Conservation (phyloP, 2,888 invertebrate genomes). For the Ichneumoninae sp. region DNA sequence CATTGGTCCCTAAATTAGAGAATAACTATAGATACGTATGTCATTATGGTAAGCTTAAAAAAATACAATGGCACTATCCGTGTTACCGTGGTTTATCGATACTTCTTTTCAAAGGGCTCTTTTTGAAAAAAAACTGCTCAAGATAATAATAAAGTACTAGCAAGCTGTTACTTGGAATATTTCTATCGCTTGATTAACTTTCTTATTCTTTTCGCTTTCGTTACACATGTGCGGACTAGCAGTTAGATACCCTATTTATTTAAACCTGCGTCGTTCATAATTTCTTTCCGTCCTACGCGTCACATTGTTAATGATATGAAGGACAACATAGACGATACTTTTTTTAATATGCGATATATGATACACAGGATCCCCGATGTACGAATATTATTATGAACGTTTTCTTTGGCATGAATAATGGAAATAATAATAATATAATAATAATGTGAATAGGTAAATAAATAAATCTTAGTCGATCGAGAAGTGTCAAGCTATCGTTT, state of each 20-base stretch:
- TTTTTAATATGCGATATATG: slow-evolving; percentile 23
- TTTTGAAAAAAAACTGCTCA: slow-evolving; percentile 17
- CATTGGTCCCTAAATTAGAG: slow-evolving; percentile 70
- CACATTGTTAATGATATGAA: slow-evolving; percentile 45
- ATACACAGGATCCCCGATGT: slow-evolving; percentile 32
- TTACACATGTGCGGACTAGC: slow-evolving; percentile 55
- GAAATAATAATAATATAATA: slow-evolving; percentile 59
- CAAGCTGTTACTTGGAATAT: not conserved
- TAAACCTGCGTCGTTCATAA: slow-evolving; percentile 40
- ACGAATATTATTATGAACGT: slow-evolving; percentile 40
- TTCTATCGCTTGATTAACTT: slow-evolving; percentile 2
- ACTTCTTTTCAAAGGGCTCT: slow-evolving; percentile 12
- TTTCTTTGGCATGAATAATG: slow-evolving; percentile 61
- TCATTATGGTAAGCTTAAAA: slow-evolving; percentile 63
- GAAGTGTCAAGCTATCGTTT: slow-evolving; percentile 19
- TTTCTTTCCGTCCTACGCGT: slow-evolving; percentile 13
- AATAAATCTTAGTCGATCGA: slow-evolving; percentile 58
- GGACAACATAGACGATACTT: slow-evolving; percentile 23
- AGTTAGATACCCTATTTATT: slow-evolving; percentile 56
- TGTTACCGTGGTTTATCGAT: slow-evolving; percentile 31
- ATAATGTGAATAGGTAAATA: slow-evolving; percentile 53
- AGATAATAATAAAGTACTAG: slow-evolving; percentile 2
- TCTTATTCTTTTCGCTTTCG: slow-evolving; percentile 16
- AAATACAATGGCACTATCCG: slow-evolving; percentile 73
- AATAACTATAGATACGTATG: slow-evolving; percentile 53